Evolutionary conservation across 1,140 invertebrate species (phyloP), one percentile per base, ranked within the genome.

Genomic region (Trialeurodes vaporariorum): DNA sequence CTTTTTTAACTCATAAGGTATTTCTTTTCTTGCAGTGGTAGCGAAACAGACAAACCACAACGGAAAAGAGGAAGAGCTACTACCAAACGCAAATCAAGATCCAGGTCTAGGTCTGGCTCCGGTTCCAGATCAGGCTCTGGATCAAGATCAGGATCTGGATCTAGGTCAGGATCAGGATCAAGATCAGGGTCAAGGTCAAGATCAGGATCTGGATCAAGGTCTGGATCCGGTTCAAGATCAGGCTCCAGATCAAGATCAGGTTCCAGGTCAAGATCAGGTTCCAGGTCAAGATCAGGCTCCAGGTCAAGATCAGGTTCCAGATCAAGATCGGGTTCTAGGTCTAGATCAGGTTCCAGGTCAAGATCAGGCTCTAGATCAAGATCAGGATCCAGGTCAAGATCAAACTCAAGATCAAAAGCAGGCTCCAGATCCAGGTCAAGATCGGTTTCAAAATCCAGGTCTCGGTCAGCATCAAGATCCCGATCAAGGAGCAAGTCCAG

Each of bases 81-180:
- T 9, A 49, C 17, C 34, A 49, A 49, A 17, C 5, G 34, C 17
- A 5, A 49, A 17, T 60, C 23, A 58, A 49, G 23, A 58, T 59
- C 25, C 2, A 34, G 12, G 13, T 66, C 12, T 59, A 21, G 40
- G 49, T 59, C 22, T 11, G 2, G 77, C 71, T 82, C 82, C 61
- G 73, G 70, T 1, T 83, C 81, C 0, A 80, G 81, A 25, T 81
- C 80, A 25, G 78, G 81, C 27, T 75, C 72, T 11, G 26, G 62
- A 26, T 69, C 65, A 25, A 66, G 69, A 25, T 72, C 75, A 9
- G 61, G 70, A 21, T 58, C 69, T 27, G 63, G 70, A 23, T 73
- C 71, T 22, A 67, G 62, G 27, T 74, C 72, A 23, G 24, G 69
- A 1, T 69, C 67, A 27, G 67, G 67, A 26, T 72, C 77, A 12